A percentile compares a stretch with the other conserved stretches of the same genome.
Conservation (phyloP, 1,140 invertebrate species). For the Bombus breviceps region DNA sequence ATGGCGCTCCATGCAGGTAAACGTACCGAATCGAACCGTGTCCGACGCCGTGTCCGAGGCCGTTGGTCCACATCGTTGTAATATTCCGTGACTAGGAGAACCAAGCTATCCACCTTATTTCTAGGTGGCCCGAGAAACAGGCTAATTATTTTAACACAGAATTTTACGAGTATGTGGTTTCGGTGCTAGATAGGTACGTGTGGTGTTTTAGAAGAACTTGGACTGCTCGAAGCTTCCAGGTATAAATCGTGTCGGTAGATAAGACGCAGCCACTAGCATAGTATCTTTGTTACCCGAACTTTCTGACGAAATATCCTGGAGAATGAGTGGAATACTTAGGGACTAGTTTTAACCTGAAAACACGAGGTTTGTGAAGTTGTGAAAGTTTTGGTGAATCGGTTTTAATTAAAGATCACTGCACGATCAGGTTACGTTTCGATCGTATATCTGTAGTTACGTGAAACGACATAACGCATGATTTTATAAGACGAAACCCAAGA, state of each 20-base stretch:
- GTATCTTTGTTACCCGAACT: background rate
- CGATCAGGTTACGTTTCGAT: background rate
- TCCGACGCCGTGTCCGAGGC: background rate
- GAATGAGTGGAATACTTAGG: background rate
- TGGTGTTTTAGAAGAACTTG: background rate
- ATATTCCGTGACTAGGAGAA: slow-evolving; percentile 6
- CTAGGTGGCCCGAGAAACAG: background rate
- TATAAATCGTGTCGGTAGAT: background rate
- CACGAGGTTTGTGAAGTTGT: background rate
- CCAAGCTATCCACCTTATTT: background rate
- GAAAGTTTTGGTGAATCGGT: background rate
- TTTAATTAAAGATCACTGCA: background rate
- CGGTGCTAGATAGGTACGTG: background rate
- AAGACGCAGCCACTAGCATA: too few species aligned
- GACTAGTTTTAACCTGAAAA: background rate
- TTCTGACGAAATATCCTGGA: background rate
- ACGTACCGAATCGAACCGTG: background rate
- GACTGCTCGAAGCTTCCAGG: background rate
- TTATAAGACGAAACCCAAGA: background rate
- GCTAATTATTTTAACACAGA: slow-evolving; percentile 14
- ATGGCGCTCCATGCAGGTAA: slow-evolving; percentile 1
- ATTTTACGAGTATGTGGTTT: background rate
- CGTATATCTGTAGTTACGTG: background rate
- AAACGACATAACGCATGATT: background rate
- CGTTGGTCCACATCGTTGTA: slow-evolving; percentile 2